A percentile compares a stretch with the other conserved stretches of the same genome.
Evolutionary conservation across 1,140 invertebrate species (phyloP).

Genomic region (Wiebesia pumilae): DNA sequence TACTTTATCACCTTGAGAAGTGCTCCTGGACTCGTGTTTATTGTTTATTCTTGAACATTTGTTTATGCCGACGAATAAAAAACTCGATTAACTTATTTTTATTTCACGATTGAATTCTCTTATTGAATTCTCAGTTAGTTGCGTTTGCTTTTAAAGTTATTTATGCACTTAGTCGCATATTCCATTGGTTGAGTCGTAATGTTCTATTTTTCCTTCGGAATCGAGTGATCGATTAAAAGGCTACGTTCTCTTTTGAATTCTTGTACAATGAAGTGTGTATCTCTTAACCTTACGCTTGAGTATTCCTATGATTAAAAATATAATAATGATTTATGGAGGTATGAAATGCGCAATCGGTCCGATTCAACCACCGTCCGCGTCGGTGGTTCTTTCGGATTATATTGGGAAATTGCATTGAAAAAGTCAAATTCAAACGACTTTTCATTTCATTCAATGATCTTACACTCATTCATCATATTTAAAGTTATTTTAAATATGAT

Average conservation of each 20-base stretch:
- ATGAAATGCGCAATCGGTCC: neutral
- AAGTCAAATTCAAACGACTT: too few relatives aligned
- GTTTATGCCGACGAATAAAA: neutral
- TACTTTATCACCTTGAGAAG: constrained; percentile 25
- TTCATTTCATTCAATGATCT: too few relatives aligned
- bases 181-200: neutral
- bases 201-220: neutral
- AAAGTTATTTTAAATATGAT: too few relatives aligned
- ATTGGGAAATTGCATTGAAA: too few relatives aligned
- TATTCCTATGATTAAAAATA: neutral
- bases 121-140: neutral
- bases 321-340: neutral
- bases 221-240: neutral
- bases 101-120: neutral
- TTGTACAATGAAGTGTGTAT: neutral
- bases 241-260: neutral
- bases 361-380: too few relatives aligned
- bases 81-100: neutral
- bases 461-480: too few relatives aligned
- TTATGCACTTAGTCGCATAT: too few relatives aligned
- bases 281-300: neutral
- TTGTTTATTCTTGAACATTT: neutral
- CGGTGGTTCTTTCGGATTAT: too few relatives aligned
- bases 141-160: neutral
- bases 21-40: neutral